phyloP scores from a whole-genome alignment of 2,797 vertebrate genomes.

The Myotis daubentonii region DNA sequence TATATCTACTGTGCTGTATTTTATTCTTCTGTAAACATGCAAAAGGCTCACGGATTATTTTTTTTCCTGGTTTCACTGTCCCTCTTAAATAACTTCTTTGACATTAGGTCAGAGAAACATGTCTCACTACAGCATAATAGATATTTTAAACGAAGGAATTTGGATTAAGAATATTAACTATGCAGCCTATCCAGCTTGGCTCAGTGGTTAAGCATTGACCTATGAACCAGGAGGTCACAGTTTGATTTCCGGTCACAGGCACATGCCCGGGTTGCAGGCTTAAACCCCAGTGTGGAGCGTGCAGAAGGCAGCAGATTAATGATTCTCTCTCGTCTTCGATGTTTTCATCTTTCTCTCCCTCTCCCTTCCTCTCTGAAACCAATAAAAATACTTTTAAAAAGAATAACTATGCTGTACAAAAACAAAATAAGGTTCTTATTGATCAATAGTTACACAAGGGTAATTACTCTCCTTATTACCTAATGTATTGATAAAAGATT shows the following conservation, averaged over 20 bases:
- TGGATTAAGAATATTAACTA: slow-evolving; percentile 56
- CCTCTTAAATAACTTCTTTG: slow-evolving; percentile 46
- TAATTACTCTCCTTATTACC: slow-evolving; percentile 23
- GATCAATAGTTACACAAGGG: not conserved
- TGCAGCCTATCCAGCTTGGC: not conserved
- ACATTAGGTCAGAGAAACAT: slow-evolving; percentile 56
- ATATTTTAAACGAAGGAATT: slow-evolving; percentile 61
- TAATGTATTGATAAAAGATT: slow-evolving; percentile 25
- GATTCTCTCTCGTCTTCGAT: no score
- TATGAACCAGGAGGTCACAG: no score
- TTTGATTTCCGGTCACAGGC: no score
- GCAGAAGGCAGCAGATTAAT: no score
- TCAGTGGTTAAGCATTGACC: no score
- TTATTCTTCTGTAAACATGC: slow-evolving; percentile 58
- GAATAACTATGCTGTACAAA: slow-evolving; percentile 28
- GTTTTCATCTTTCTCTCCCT: no score
- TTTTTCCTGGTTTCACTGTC: not conserved
- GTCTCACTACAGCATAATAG: slow-evolving; percentile 5
- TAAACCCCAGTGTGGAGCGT: no score
- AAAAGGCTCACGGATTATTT: not conserved
- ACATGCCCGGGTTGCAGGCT: no score
- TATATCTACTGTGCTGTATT: slow-evolving; percentile 37
- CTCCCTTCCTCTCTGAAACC: no score
- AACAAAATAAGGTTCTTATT: slow-evolving; percentile 17
- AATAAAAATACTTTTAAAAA: slow-evolving; percentile 11